Conservation (phyloP, 2,888 invertebrate species). For the Polietes domitor region DNA sequence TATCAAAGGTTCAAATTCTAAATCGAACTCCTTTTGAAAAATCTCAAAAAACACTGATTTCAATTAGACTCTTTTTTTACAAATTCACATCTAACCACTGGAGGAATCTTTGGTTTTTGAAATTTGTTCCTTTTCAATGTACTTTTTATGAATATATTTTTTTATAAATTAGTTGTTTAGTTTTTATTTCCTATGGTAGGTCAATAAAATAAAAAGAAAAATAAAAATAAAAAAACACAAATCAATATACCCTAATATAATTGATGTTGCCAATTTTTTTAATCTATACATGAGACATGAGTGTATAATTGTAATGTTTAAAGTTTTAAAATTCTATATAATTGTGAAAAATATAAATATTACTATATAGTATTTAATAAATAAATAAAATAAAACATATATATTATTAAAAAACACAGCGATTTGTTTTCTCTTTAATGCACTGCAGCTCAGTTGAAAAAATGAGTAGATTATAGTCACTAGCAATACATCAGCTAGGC, state of each 20-base stretch:
- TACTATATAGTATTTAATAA: slow-evolving; percentile 33
- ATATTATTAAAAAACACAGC: slow-evolving; percentile 6
- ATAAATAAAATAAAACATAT: slow-evolving; percentile 31
- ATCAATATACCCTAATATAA: slow-evolving; percentile 39
- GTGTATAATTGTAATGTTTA: slow-evolving; percentile 42
- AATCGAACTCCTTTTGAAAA: not conserved
- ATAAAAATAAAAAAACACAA: slow-evolving; percentile 7
- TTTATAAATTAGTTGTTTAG: slow-evolving; percentile 41
- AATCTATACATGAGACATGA: slow-evolving; percentile 20
- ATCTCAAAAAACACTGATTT: slow-evolving; percentile 22
- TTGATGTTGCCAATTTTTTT: slow-evolving; percentile 46
- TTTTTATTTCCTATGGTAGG: slow-evolving; percentile 4
- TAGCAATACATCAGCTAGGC: no score
- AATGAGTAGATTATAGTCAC: no score
- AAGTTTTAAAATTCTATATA: slow-evolving; percentile 38
- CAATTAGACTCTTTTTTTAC: not conserved
- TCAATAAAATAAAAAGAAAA: slow-evolving; percentile 15
- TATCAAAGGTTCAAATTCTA: not conserved
- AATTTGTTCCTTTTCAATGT: slow-evolving; percentile 3
- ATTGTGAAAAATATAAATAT: slow-evolving; percentile 8
- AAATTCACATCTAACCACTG: not conserved
- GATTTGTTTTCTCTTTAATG: no score
- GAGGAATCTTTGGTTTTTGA: not conserved
- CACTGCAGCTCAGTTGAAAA: no score
- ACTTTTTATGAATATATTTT: slow-evolving; percentile 39